Evolutionary conservation across 1,140 invertebrate genomes (phyloP), one percentile per base, ranked within the genome.

Genomic region (Contarinia nasturtii): DNA sequence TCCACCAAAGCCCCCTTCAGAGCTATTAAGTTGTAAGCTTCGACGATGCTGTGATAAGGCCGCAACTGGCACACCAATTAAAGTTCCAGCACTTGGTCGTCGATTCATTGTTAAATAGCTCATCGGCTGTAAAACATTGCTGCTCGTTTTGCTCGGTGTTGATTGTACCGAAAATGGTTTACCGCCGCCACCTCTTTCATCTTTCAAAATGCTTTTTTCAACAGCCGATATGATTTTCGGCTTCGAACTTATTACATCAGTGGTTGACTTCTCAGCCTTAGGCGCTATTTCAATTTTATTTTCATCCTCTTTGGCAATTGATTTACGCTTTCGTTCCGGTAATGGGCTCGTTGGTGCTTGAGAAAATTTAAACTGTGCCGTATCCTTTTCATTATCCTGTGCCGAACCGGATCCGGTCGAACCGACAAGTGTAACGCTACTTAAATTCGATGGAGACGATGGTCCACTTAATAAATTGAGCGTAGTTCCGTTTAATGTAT

Each of bases 371-470:
- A 47, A 50, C 18, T 48, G 36, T 21, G 49, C 37, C 4, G 22
- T 43, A 20, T 43, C 18, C 10, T 20, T 12, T 18, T 18, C 11
- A 17, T 43, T 43, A 5, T 43, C 20, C 5, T 18, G n/a, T 8
- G 12, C 66, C 10, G 56, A 61, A 52, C 68, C 66, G 1, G 68
- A 69, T 48, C 59, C 60, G 11, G 50, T 48, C 8, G 57, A 57
- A 5, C 75, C 78, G 1, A 82, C 75, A 44, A 83, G 56, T 3
- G 80, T 84, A 10, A 78, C 73, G 2, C 77, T 77, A 53, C 79
- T 82, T 2, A 80, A 56, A 48, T 79, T 80, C 33, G 79, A 77
- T 0, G 80, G 80, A 0, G 81, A 82, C 1, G 77, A 76, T 37
- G 77, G 74, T 18, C 69, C 69, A 57, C 74, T 77, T 8, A 68